These are phyloP conservation scores for Lithophane socia DNA, from an alignment of 2,888 invertebrate species.

Conservation along the genomic window DNA sequence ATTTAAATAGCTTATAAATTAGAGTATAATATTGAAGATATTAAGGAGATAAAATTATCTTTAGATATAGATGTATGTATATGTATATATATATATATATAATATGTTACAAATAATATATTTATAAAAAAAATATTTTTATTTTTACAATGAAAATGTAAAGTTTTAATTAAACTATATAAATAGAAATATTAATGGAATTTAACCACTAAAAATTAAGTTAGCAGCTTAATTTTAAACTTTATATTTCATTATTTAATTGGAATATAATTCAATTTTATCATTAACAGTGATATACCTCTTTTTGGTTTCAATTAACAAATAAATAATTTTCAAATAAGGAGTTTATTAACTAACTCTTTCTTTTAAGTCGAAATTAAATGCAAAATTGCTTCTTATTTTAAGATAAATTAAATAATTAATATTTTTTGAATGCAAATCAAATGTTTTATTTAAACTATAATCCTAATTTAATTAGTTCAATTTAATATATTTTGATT, in stretches of 20 bases:
- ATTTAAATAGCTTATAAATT: conserved; percentile 82
- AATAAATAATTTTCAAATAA: conserved; percentile 81
- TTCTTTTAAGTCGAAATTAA: conserved; percentile 87
- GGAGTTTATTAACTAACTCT: conserved; percentile 84
- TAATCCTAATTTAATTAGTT: conserved; percentile 80
- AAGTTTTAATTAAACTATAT: no score
- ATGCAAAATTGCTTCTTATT: conserved; percentile 90
- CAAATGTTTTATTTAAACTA: conserved; percentile 83
- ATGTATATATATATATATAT: not conserved
- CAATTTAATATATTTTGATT: conserved; percentile 85
- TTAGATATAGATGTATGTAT: conserved; percentile 60
- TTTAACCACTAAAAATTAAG: conserved; percentile 90
- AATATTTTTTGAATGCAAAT: conserved; percentile 86
- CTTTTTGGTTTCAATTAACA: conserved; percentile 90
- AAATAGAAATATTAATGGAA: conserved; percentile 89
- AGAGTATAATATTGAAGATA: conserved; percentile 85
- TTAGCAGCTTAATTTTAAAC: conserved; percentile 91
- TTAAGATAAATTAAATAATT: conserved; percentile 82
- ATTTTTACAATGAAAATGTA: no score
- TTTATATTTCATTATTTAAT: conserved; percentile 89
- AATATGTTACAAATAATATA: no score
- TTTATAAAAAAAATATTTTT: conserved; percentile 79
- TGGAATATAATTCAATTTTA: conserved; percentile 90
- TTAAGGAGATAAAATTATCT: conserved; percentile 78
- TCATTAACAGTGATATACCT: conserved; percentile 93